Evolutionary conservation across 2,797 vertebrate species (phyloP).

Genomic region (Chelon auratus): DNA sequence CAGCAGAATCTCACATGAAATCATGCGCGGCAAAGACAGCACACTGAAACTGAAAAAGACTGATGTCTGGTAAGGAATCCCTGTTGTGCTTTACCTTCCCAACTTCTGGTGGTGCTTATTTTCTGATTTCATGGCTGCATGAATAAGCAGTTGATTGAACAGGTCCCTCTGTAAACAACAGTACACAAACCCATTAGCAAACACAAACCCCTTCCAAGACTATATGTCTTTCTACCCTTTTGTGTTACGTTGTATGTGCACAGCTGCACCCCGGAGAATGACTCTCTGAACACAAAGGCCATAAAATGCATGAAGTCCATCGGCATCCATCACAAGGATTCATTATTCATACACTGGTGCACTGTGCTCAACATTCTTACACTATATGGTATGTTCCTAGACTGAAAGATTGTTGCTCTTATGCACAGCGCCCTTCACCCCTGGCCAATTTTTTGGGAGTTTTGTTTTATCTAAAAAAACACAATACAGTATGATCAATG

Average conservation of each 20-base stretch:
- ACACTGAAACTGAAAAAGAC: background rate
- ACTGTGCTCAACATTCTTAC: constrained; percentile 23
- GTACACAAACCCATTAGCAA: constrained; percentile 41
- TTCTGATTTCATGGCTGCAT: constrained; percentile 90
- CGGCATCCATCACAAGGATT: constrained; percentile 63
- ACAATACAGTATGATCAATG: constrained; percentile 20
- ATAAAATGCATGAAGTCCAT: constrained; percentile 47
- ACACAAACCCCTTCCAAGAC: constrained; percentile 26
- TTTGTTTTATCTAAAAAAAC: constrained; percentile 29
- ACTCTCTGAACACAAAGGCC: constrained; percentile 37
- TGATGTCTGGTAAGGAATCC: constrained; percentile 11
- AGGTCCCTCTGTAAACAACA: constrained; percentile 90
- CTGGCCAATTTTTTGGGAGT: constrained; percentile 39
- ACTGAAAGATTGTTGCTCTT: constrained; percentile 24
- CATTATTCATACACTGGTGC: constrained; percentile 70
- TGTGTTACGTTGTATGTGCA: constrained; percentile 22
- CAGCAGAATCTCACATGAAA: background rate
- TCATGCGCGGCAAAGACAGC: constrained; percentile 1
- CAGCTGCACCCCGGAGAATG: constrained; percentile 31
- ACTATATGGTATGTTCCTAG: constrained; percentile 1
- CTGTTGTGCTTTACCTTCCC: constrained; percentile 85
- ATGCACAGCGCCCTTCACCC: constrained; percentile 39
- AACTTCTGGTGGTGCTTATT: constrained; percentile 85
- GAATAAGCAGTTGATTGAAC: constrained; percentile 93
- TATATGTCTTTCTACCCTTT: constrained; percentile 1